Evolutionary conservation across 2,797 vertebrate species (phyloP).

Genomic region (Sebastes hubbsi): DNA sequence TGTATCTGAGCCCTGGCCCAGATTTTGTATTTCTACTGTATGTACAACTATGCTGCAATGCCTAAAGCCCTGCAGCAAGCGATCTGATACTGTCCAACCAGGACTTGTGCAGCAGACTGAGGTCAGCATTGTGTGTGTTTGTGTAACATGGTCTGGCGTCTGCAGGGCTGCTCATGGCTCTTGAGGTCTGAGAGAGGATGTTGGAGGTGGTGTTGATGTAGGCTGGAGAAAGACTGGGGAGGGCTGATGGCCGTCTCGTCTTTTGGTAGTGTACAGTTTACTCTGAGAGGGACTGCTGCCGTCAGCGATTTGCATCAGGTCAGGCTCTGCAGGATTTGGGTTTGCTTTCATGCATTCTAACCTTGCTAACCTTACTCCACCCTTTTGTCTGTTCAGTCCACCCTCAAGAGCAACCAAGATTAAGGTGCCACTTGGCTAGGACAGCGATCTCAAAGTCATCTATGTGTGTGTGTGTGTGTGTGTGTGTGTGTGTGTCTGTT

Average conservation of each 20-base stretch:
- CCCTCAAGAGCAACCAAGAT: neutral
- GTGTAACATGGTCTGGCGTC: slow-evolving; percentile 26
- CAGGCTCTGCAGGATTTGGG: slow-evolving; percentile 14
- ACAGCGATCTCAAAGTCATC: slow-evolving; percentile 28
- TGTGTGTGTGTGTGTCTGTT: too few relatives aligned
- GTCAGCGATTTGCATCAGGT: slow-evolving; percentile 41
- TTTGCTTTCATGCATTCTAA: slow-evolving; percentile 42
- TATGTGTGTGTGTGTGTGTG: neutral
- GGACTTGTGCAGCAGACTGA: neutral
- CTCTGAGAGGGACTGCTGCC: slow-evolving; percentile 25
- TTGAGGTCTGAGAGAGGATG: neutral
- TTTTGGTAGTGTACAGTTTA: slow-evolving; percentile 18
- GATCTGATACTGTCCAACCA: slow-evolving; percentile 47
- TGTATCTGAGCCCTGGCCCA: slow-evolving; percentile 34
- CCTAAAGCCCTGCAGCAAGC: slow-evolving; percentile 27
- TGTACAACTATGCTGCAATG: neutral
- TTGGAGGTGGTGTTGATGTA: neutral
- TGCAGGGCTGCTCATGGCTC: slow-evolving; percentile 6
- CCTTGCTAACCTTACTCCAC: slow-evolving; percentile 3
- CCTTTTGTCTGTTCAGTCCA: neutral
- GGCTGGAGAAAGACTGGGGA: slow-evolving; percentile 3
- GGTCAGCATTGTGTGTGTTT: slow-evolving; percentile 32
- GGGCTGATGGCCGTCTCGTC: slow-evolving; percentile 6
- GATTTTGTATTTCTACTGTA: slow-evolving; percentile 39
- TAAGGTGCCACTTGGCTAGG: slow-evolving; percentile 2